phyloP scores from a whole-genome alignment of 2,797 vertebrate species.

The Arvicola amphibius region DNA sequence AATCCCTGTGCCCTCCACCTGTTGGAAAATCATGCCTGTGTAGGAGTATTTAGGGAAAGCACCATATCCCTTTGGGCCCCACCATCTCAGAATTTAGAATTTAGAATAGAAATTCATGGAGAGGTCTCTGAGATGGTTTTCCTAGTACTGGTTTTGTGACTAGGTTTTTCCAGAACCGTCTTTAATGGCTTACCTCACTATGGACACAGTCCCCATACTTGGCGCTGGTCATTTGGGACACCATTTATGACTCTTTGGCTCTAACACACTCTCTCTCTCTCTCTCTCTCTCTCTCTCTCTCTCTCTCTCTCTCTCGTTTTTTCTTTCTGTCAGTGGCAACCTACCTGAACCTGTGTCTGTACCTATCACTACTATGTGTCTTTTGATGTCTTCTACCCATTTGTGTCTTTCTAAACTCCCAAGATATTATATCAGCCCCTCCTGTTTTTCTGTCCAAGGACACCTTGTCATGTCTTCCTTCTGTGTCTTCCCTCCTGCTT shows the following conservation, averaged over 20 bases:
- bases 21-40: background rate
- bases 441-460: background rate
- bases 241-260: background rate
- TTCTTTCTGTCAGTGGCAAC: no score
- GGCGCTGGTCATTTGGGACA: background rate
- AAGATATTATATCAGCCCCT: background rate
- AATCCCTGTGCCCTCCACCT: background rate
- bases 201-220: fast-evolving
- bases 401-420: background rate
- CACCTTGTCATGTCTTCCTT: background rate
- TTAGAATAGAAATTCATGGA: background rate
- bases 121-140: background rate
- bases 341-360: background rate
- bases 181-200: background rate
- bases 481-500: background rate
- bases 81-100: background rate
- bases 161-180: background rate
- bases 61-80: background rate
- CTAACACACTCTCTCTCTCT: background rate
- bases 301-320: no score
- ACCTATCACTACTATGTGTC: no score
- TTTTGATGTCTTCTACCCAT: background rate
- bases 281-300: no score
- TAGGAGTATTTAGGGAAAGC: background rate
- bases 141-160: background rate